phyloP scores from a whole-genome alignment of 1,140 invertebrate species.

The Diploscapter pachys region DNA sequence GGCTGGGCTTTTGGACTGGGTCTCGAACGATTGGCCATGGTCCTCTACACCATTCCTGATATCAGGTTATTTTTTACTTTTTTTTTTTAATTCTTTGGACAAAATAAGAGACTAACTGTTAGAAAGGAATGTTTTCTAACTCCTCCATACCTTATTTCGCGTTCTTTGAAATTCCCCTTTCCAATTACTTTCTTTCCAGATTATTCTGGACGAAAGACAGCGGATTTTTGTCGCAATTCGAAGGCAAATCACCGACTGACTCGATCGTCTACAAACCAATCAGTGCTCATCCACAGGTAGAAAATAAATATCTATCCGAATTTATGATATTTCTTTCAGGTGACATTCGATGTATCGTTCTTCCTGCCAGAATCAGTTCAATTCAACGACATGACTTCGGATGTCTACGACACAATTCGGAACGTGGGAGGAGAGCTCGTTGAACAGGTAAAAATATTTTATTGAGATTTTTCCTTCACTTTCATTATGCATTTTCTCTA shows the following conservation, averaged over 20 bases:
- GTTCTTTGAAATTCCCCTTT: neutral
- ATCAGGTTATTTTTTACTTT: conserved; percentile 67
- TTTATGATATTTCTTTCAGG: conserved; percentile 56
- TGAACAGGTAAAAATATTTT: conserved; percentile 65
- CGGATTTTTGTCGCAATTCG: conserved; percentile 87
- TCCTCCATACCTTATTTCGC: too few species aligned
- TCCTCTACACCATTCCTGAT: conserved; percentile 87
- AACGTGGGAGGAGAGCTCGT: conserved; percentile 80
- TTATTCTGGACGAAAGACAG: conserved; percentile 85
- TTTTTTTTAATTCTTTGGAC: neutral
- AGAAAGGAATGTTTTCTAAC: too few species aligned
- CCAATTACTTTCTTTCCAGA: conserved; percentile 57
- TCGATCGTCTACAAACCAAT: conserved; percentile 65
- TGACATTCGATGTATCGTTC: conserved; percentile 89
- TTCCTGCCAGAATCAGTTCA: conserved; percentile 73
- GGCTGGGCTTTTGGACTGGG: conserved; percentile 98
- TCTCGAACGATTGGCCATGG: conserved; percentile 92
- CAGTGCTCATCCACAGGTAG: conserved; percentile 76
- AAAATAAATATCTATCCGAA: too few species aligned
- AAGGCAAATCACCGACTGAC: conserved; percentile 68
- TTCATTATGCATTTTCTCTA: too few species aligned
- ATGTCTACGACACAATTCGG: conserved; percentile 80
- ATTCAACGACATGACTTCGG: conserved; percentile 46
- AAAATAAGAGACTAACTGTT: too few species aligned
- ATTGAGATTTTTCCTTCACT: too few species aligned